Conservation (phyloP, 2,888 invertebrate species). For the Euspilapteryx auroguttella region DNA sequence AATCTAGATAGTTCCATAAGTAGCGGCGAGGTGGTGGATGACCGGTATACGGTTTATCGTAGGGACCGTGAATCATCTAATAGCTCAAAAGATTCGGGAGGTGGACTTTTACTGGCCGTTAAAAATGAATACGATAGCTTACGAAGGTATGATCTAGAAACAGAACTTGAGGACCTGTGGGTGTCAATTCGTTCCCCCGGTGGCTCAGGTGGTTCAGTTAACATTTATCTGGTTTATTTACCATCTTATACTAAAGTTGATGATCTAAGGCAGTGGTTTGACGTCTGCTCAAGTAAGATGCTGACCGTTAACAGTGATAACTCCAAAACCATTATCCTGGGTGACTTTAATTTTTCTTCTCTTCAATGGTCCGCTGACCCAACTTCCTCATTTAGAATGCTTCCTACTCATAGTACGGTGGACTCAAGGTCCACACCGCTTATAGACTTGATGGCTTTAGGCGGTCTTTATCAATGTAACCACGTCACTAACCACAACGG, state of each 20-base stretch:
- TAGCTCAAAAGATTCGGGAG: background rate
- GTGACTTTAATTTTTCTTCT: background rate
- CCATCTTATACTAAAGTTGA: background rate
- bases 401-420: no score
- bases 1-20: no score
- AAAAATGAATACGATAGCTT: background rate
- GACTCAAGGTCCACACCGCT: no score
- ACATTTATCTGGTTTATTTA: background rate
- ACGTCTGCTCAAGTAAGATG: background rate
- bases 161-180: background rate
- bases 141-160: background rate
- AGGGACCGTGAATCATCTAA: background rate
- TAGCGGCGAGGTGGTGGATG: no score
- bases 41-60: slow-evolving; percentile 2
- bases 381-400: background rate
- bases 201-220: background rate
- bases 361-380: background rate
- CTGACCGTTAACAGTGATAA: background rate
- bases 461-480: no score
- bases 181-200: background rate
- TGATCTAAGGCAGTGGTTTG: background rate
- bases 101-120: background rate
- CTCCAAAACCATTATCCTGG: background rate
- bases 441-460: no score
- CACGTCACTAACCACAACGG: slow-evolving; percentile 1